These are phyloP conservation scores for Accipiter virgatus DNA, from an alignment of 2,113 vertebrate species.

Conservation along the genomic window DNA sequence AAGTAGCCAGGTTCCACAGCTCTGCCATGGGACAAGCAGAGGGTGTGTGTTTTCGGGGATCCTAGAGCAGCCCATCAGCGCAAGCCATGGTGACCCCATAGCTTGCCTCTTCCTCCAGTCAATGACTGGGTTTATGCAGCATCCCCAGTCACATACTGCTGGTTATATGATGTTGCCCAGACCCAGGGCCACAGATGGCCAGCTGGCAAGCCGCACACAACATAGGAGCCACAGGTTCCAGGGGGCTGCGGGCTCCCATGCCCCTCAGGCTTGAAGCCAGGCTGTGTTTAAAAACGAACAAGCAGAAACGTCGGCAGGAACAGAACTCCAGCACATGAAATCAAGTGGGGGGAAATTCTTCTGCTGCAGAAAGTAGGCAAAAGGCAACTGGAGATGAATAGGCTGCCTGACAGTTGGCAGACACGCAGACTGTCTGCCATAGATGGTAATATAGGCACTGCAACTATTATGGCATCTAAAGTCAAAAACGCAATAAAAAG, in stretches of 20 bases:
- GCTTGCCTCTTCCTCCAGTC: background rate
- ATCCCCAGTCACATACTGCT: background rate
- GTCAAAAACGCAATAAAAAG: conserved; percentile 27
- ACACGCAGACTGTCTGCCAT: conserved; percentile 20
- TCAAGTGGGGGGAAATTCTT: conserved; percentile 40
- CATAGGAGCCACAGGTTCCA: background rate
- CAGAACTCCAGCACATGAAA: background rate
- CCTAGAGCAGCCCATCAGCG: background rate
- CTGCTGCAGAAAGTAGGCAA: conserved; percentile 59
- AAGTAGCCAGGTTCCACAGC: background rate
- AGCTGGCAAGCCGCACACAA: background rate
- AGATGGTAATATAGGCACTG: conserved; percentile 65
- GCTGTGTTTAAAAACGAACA: background rate
- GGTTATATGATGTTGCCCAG: background rate
- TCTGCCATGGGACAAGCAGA: background rate
- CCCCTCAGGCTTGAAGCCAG: background rate
- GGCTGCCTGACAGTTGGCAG: conserved; percentile 62
- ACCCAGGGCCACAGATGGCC: background rate
- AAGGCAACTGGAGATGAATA: conserved; percentile 67
- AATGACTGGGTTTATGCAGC: background rate
- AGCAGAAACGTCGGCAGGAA: background rate
- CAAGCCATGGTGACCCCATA: background rate
- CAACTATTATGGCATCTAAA: conserved; percentile 27
- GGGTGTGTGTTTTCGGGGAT: background rate
- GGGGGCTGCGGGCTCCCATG: background rate